Conservation (phyloP, 2,888 invertebrate genomes). For the Auanema sp. region DNA sequence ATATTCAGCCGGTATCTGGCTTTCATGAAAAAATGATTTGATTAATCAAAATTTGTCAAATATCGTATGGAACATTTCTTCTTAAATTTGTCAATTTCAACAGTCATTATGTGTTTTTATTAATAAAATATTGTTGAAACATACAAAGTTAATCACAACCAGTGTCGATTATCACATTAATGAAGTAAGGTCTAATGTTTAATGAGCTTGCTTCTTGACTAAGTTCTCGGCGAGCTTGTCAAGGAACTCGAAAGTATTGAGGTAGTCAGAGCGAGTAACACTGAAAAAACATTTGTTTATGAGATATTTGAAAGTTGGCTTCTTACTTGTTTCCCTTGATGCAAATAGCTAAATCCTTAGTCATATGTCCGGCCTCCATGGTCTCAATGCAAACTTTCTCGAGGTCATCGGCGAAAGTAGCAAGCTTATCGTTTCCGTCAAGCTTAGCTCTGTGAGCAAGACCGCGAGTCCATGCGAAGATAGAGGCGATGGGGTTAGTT, state of each 20-base stretch:
- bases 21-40: conserved; percentile 13
- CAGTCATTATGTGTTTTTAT: background rate
- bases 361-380: conserved; percentile 91
- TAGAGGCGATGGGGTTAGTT: conserved; percentile 95
- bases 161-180: conserved; percentile 10
- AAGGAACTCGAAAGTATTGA: conserved; percentile 95
- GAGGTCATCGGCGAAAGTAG: conserved; percentile 80
- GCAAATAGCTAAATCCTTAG: conserved; percentile 97
- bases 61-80: background rate
- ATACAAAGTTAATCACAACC: conserved; percentile 13
- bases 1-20: conserved; percentile 11
- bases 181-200: conserved; percentile 4
- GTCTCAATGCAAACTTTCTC: conserved; percentile 83
- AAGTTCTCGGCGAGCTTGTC: conserved; percentile 90
- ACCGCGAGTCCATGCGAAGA: conserved; percentile 97
- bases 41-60: conserved; percentile 3
- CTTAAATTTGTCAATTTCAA: background rate
- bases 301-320: background rate
- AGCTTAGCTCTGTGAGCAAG: conserved; percentile 89
- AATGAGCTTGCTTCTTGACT: conserved; percentile 55
- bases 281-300: conserved; percentile 62
- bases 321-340: conserved; percentile 77
- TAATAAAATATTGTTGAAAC: conserved; percentile 10
- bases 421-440: conserved; percentile 77
- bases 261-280: conserved; percentile 79